Percentiles rank a stretch among this genome's conserved stretches.
Evolutionary conservation across 2,888 invertebrate genomes (phyloP).

Genomic region (Oxyteleia sp.): DNA sequence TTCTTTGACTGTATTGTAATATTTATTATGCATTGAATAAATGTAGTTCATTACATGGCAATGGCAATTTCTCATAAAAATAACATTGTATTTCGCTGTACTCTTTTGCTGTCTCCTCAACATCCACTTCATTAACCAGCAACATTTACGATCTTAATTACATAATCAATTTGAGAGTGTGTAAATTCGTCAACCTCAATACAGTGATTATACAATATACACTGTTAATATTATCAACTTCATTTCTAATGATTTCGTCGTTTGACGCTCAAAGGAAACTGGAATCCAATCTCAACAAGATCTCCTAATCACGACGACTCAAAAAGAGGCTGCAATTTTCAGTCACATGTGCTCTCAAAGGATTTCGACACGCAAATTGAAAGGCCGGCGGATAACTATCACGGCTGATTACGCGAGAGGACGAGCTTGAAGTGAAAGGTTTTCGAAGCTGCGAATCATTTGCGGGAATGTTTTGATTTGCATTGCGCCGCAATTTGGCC

Average conservation of each 20-base stretch:
- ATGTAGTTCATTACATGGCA: too few relatives aligned
- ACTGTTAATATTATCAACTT: conserved; percentile 18
- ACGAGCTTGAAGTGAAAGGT: conserved; percentile 32
- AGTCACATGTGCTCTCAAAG: conserved; percentile 46
- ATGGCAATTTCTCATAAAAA: too few relatives aligned
- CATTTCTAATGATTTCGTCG: conserved; percentile 35
- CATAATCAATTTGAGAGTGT: too few relatives aligned
- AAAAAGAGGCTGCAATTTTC: conserved; percentile 59
- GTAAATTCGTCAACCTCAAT: too few relatives aligned
- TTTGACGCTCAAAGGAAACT: conserved; percentile 41
- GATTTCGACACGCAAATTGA: conserved; percentile 45
- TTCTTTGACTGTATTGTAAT: too few relatives aligned
- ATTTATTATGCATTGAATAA: too few relatives aligned
- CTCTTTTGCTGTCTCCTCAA: too few relatives aligned
- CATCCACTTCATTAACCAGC: too few relatives aligned
- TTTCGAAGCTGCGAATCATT: conserved; percentile 28
- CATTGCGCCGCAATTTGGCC: conserved; percentile 10
- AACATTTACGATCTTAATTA: too few relatives aligned
- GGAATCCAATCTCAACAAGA: conserved; percentile 44
- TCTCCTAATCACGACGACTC: conserved; percentile 43
- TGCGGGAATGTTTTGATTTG: conserved; percentile 22
- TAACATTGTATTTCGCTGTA: too few relatives aligned
- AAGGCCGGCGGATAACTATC: conserved; percentile 43
- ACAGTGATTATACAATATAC: too few relatives aligned
- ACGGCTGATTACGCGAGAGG: conserved; percentile 56